Evolutionary conservation across 1,140 invertebrate genomes (phyloP), one percentile per base, ranked within the genome.

Genomic region (Drosophila miranda): DNA sequence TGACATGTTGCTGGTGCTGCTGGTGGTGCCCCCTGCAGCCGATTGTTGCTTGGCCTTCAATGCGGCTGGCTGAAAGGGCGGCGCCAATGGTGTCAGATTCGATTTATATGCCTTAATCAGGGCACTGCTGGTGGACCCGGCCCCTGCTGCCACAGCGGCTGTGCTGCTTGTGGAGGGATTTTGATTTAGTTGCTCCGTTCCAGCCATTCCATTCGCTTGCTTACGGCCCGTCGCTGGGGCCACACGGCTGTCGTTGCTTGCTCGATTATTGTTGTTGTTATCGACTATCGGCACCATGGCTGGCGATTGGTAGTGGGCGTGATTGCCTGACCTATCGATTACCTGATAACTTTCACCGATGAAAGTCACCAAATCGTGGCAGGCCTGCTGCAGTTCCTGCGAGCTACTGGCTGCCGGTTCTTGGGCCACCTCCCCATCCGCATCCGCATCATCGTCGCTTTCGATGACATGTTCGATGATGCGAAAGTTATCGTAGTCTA

Each of bases 401-500:
- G 55, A 52, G 13, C 43, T 51, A 13, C 34, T 5, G 3, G 41
- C n/a, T 13, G 60, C 21, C 30, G 46, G 21, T 7, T 30, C 23
- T 4, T 42, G 49, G 6, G 41, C 56, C 2, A 14, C 52, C 0
- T 50, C 64, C 11, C 30, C 56, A 1, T 67, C 52, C 0, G 44
- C 70, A 13, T 48, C 56, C 1, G 54, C 53, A 0, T 83, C 78
- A 1, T 87, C 83, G 14, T 88, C 78, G 63, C 81, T 89, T 45
- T 90, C 89, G 63, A 90, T 90, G 50, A 90, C 89, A 45, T 90
- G 89, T 43, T 90, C 88, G 51, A 90, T 90, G 6, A 90, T 90
- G 11, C 89, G 75, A 53, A 89, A 61, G 60, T 90, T 90, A 51
- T 90, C 89, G 58, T 89, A 90, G 45, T 90, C 89, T 21, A 90